These are phyloP conservation scores for Pristionchus pacificus DNA, from an alignment of 1,140 invertebrate genomes.

Conservation along the genomic window DNA sequence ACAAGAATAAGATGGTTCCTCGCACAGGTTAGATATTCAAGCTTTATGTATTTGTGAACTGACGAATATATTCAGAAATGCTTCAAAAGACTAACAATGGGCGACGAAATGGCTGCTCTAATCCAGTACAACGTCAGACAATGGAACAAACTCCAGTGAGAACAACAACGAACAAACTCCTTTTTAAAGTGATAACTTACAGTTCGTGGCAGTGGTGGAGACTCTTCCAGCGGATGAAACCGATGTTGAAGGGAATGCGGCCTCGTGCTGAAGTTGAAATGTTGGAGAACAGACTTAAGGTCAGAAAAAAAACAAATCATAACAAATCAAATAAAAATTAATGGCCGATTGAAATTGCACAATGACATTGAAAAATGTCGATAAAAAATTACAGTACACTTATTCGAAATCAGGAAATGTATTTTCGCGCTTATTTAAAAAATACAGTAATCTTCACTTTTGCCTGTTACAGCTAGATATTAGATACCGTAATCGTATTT, in stretches of 20 bases:
- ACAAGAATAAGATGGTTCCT: conserved; percentile 34
- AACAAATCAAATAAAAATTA: too few relatives aligned
- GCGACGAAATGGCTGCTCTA: conserved; percentile 65
- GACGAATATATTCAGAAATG: neutral
- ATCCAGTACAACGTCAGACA: conserved; percentile 97
- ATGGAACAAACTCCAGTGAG: conserved; percentile 81
- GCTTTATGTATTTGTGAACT: too few relatives aligned
- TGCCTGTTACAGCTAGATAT: too few relatives aligned
- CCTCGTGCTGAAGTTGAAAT: conserved; percentile 96
- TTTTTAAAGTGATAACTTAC: conserved; percentile 59
- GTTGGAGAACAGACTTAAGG: conserved; percentile 89
- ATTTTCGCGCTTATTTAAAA: too few relatives aligned
- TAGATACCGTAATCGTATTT: too few relatives aligned
- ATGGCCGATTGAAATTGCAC: too few relatives aligned
- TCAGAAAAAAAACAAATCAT: conserved; percentile 54
- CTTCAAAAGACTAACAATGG: neutral
- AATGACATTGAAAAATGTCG: too few relatives aligned
- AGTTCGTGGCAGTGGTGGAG: conserved; percentile 90
- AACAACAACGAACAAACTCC: conserved; percentile 83
- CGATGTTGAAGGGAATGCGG: conserved; percentile 77
- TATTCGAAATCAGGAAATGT: too few relatives aligned
- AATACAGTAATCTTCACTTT: too few relatives aligned
- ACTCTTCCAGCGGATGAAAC: conserved; percentile 43
- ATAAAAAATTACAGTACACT: too few relatives aligned
- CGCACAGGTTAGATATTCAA: conserved; percentile 31